Evolutionary conservation across 2,113 vertebrate species (phyloP).

Genomic region (Sinocyclocheilus anophthalmus): DNA sequence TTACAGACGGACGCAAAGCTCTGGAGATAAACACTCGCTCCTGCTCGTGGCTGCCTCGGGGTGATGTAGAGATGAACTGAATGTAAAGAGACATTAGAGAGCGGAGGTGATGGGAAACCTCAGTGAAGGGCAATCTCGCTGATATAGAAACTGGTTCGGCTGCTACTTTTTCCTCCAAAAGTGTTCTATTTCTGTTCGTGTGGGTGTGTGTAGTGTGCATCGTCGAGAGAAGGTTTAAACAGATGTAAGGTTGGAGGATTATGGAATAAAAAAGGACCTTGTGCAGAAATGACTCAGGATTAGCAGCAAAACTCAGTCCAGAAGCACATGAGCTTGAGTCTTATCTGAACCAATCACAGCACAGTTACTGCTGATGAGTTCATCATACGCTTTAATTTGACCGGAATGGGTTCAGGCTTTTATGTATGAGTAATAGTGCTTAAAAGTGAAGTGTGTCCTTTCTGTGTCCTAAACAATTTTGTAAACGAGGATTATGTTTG

Average conservation of each 20-base stretch:
- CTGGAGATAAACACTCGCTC: slow-evolving; percentile 53
- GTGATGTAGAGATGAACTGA: slow-evolving; percentile 63
- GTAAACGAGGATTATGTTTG: not conserved
- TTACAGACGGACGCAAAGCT: slow-evolving; percentile 58
- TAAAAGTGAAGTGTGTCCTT: not conserved
- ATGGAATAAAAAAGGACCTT: slow-evolving; percentile 34
- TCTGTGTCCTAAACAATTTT: not conserved
- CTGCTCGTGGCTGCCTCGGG: slow-evolving; percentile 56
- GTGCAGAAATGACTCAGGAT: slow-evolving; percentile 43
- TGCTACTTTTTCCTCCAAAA: slow-evolving; percentile 15
- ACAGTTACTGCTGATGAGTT: slow-evolving; percentile 36
- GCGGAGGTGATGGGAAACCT: slow-evolving; percentile 56
- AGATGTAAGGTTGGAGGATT: slow-evolving; percentile 45
- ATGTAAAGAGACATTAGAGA: slow-evolving; percentile 59
- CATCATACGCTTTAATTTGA: slow-evolving; percentile 37
- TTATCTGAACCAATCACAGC: slow-evolving; percentile 45
- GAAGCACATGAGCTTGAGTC: slow-evolving; percentile 42
- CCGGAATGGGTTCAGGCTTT: not conserved
- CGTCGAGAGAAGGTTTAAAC: not conserved
- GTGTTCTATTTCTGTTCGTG: not conserved
- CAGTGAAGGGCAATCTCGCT: slow-evolving; percentile 58
- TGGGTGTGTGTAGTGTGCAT: not conserved
- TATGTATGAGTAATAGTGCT: not conserved
- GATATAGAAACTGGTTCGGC: slow-evolving; percentile 47
- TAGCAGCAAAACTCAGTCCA: slow-evolving; percentile 39